Evolutionary conservation across 2,888 invertebrate species (phyloP).

Genomic region (Copidosoma aretas): DNA sequence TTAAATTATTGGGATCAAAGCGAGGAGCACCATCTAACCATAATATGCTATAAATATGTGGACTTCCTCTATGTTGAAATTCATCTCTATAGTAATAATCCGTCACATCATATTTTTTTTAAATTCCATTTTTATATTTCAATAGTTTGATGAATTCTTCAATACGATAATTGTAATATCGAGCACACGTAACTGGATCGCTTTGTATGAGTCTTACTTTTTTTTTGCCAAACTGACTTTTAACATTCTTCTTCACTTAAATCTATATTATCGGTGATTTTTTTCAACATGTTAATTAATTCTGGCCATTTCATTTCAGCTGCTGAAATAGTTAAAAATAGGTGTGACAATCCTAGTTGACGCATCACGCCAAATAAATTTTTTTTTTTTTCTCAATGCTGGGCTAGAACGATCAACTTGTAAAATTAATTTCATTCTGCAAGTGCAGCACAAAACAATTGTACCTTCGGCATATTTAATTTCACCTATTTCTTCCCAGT

Average conservation of each 20-base stretch:
- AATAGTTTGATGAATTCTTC: conserved; percentile 23
- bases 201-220: conserved; percentile 37
- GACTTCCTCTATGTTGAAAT: too few species aligned
- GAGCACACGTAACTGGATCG: conserved; percentile 43
- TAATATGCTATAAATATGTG: too few species aligned
- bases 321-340: conserved; percentile 40
- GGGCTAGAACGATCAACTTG: conserved; percentile 31
- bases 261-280: too few species aligned
- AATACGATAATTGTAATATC: conserved; percentile 37
- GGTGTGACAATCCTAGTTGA: conserved; percentile 37
- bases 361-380: conserved; percentile 41
- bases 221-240: conserved; percentile 29
- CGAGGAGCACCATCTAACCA: too few species aligned
- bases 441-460: too few species aligned
- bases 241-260: conserved; percentile 14
- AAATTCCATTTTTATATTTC: conserved; percentile 30
- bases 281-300: conserved; percentile 34
- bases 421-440: too few species aligned
- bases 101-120: conserved; percentile 27
- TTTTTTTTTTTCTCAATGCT: conserved; percentile 34
- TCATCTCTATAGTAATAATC: too few species aligned
- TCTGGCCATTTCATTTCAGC: conserved; percentile 38
- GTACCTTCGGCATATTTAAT: too few species aligned
- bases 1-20: too few species aligned
- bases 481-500: too few species aligned